Conservation (phyloP, 2,888 invertebrate genomes). For the Ashinkailepas kermadecensis region DNA sequence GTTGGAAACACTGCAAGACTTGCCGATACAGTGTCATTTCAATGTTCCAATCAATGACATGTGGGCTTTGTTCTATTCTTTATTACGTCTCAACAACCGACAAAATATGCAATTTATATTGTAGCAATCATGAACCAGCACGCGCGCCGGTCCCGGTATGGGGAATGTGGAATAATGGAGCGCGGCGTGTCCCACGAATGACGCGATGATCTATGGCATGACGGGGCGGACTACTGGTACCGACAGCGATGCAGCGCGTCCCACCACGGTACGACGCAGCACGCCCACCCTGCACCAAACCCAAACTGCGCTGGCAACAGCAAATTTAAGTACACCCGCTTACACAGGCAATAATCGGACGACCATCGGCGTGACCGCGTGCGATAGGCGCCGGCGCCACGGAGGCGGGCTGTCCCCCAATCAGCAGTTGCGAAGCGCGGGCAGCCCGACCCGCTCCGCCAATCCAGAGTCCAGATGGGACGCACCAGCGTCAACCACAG, state of each 20-base stretch:
- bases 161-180: not conserved
- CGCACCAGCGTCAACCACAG: too few relatives aligned
- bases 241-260: too few relatives aligned
- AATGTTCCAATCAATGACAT: too few relatives aligned
- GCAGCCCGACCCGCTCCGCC: not conserved
- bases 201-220: not conserved
- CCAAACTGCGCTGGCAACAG: not conserved
- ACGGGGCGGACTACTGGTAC: not conserved
- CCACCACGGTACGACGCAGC: not conserved
- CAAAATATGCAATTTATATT: conserved; percentile 2
- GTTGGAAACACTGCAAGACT: too few relatives aligned
- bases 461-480: not conserved
- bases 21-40: too few relatives aligned
- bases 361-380: not conserved
- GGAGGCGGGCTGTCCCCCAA: not conserved
- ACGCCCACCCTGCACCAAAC: not conserved
- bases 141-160: not conserved
- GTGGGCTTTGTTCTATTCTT: not conserved
- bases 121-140: not conserved
- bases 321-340: not conserved
- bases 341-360: not conserved
- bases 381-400: not conserved
- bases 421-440: not conserved
- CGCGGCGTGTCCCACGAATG: not conserved
- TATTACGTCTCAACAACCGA: conserved; percentile 3